Base-by-base conservation (phyloP, 2,797 vertebrate species). In the Myoxocephalus aenaeus region DNA sequence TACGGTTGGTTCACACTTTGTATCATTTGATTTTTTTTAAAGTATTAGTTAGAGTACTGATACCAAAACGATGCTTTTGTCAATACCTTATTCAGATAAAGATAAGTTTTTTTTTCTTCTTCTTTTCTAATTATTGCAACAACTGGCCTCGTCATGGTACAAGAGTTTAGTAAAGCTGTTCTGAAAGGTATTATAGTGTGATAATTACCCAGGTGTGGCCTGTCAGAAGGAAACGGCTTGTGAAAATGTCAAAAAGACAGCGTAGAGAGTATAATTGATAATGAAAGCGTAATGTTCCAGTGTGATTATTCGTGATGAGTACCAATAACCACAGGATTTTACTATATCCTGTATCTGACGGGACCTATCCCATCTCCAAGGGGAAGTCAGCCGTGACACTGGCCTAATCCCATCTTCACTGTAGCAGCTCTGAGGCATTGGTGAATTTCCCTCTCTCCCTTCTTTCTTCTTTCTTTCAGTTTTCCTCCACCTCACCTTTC, bases 301-400 rank as follows among this genome's bases (percentile, higher is more conserved):
- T 85, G 71, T 58, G 65, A 54, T 84, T 77, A 70, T 68, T 89
- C 44, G 44, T 61, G 59, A 79, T 63, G 58, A 62, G 59, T 70
- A 18, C 34, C 34, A 83, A 66, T 80, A 85, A 81, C 71, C 73
- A 18, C 50, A 86, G 73, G 75, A 85, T 84, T 81, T 80, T 32
- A 72, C 48, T 59, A 75, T 77, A 82, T 86, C 73, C 79, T 82
- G 32, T 81, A 82, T 73, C 40, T 81, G 77, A 77, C 72, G 51
- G 20, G 56, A 66, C 34, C 6, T 8, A 46, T 80, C 59, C 0
- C 54, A 32, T 87, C 65, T 81, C 70, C 27, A 46, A 53, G 38
- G 65, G 54, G 42, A 75, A 75, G 64, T 83, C 77, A 64, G 29
- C 40, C 74, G 44, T 77, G 51, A 82, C 65, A 27, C 36, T 65